Evolutionary conservation across 2,797 vertebrate genomes (phyloP).

Genomic region (Sebastes oblongus): DNA sequence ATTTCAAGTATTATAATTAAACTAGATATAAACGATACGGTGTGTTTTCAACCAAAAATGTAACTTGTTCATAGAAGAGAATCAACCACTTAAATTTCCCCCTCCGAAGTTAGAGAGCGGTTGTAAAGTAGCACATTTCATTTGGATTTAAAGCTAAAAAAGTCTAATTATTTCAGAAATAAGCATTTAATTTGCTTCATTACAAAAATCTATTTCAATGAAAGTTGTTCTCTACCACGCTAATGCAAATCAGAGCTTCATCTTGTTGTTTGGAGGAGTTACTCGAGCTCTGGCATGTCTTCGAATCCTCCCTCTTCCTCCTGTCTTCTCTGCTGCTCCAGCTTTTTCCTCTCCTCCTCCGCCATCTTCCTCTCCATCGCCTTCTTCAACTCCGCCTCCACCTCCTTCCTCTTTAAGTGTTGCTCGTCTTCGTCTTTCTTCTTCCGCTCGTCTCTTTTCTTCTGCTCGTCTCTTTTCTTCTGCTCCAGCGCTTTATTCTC

Average conservation of each 20-base stretch:
- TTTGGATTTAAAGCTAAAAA: neutral
- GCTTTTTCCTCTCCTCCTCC: slow-evolving; percentile 45
- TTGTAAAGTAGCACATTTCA: neutral
- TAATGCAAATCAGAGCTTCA: neutral
- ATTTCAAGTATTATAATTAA: neutral
- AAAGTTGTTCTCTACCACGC: neutral
- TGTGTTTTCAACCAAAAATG: neutral
- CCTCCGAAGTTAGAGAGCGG: neutral
- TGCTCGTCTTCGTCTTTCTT: neutral
- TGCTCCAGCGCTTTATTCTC: neutral
- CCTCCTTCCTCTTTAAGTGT: slow-evolving; percentile 39
- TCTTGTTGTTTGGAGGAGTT: neutral
- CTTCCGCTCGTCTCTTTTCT: neutral
- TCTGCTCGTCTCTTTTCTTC: neutral
- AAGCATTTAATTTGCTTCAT: neutral
- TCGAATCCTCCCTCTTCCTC: slow-evolving; percentile 56
- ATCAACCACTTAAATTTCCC: neutral
- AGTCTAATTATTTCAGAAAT: neutral
- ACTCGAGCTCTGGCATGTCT: slow-evolving; percentile 76
- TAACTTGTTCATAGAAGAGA: neutral
- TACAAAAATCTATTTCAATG: neutral
- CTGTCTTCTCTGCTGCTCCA: slow-evolving; percentile 21
- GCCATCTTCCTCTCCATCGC: slow-evolving; percentile 34
- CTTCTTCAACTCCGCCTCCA: slow-evolving; percentile 60
- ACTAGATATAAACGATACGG: neutral